A percentile compares a stretch with the other conserved stretches of the same genome.
phyloP scores from a whole-genome alignment of 2,888 invertebrate genomes.

The Myathropa florea region DNA sequence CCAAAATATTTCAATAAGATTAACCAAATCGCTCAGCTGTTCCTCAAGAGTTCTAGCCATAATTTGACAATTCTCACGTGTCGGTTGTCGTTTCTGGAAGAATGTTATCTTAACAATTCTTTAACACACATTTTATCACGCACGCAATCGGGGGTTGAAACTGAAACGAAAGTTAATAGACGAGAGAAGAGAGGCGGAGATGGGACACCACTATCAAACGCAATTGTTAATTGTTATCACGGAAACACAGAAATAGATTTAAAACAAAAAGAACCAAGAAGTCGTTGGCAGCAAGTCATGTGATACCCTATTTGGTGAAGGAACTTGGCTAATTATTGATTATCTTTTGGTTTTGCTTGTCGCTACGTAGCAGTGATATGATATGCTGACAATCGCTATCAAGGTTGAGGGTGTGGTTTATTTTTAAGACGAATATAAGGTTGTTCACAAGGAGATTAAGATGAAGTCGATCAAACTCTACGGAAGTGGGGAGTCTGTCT shows the following conservation, averaged over 20 bases:
- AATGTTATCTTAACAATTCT: constrained; percentile 8
- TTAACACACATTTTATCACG: constrained; percentile 13
- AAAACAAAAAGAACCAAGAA: neutral
- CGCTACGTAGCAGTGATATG: neutral
- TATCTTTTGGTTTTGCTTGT: neutral
- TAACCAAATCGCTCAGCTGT: neutral
- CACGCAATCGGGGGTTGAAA: neutral
- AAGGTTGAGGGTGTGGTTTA: neutral
- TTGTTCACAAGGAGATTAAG: no score
- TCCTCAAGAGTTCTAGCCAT: neutral
- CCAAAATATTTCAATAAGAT: neutral
- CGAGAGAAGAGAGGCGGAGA: neutral
- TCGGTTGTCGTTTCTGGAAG: neutral
- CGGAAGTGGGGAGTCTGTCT: no score
- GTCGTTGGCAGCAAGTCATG: neutral
- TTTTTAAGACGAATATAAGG: neutral
- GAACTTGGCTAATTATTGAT: neutral
- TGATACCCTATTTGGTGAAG: neutral
- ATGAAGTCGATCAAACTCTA: no score
- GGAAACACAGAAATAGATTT: neutral
- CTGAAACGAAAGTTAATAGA: neutral
- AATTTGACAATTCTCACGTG: neutral
- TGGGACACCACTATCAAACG: neutral
- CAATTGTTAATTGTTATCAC: constrained; percentile 32
- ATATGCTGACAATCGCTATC: neutral